Base-by-base conservation (phyloP, 2,113 vertebrate genomes). In the Verasper variegatus region DNA sequence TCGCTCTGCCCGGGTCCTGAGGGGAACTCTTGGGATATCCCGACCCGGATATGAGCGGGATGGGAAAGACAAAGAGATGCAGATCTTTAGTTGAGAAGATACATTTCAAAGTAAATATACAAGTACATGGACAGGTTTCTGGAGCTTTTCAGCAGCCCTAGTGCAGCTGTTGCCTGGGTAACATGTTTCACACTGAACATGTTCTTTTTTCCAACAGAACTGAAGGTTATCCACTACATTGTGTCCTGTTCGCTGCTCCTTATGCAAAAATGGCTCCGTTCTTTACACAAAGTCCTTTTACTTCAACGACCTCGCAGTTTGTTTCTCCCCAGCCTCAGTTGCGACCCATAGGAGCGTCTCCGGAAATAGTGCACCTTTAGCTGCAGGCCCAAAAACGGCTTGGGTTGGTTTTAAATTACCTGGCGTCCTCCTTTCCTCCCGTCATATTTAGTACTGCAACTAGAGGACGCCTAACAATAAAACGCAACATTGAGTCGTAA, bases 111-210 rank as follows among this genome's bases (percentile, higher is more conserved):
- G 57, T 59, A 59, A 35, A 27, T 18, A 27, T 8, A 58, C 56
- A 35, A 9, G 55, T 14, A 6, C 5, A 57, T 7, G 1, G 5
- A 57, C 14, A 57, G 23, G 57, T 78, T 77, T 23, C 56, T 58
- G 17, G 45, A 67, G 82, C 65, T 71, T 60, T 68, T 74, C 8
- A 27, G 66, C 63, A 59, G 65, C 65, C 68, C 62, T 52, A 27
- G 14, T 75, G 79, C 76, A 85, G 78, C 80, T 73, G 92, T 91
- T 92, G 90, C 91, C 91, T 71, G 62, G 88, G 91, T 85, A 90
- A 93, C 89, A 55, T 78, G 69, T 71, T 64, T 26, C 81, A 72
- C 75, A 61, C 31, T 52, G 63, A 85, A 84, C 80, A 74, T 81
- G 35, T 76, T 85, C 77, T 51, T 67, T 82, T 81, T 71, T 66